Conservation (phyloP, 2,888 invertebrate species). For the Himalopsyche japonica region DNA sequence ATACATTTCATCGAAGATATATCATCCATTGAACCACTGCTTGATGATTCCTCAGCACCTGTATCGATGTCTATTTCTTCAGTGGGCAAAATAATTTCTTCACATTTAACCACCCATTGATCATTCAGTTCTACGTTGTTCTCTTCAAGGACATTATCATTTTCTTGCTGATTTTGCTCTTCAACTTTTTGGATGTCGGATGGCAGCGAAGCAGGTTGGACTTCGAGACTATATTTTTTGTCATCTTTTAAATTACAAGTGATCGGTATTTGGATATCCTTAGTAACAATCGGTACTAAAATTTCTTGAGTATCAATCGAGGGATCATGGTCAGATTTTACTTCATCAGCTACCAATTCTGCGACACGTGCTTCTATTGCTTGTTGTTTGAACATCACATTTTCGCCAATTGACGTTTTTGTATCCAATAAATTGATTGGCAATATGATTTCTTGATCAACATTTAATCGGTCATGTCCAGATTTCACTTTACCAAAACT, state of each 20-base stretch:
- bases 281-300: background rate
- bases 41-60: background rate
- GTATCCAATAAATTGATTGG: too few relatives aligned
- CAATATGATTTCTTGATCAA: too few relatives aligned
- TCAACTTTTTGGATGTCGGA: too few relatives aligned
- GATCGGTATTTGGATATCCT: background rate
- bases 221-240: background rate
- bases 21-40: background rate
- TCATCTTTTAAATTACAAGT: background rate
- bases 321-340: too few relatives aligned
- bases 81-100: background rate
- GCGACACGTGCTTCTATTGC: too few relatives aligned
- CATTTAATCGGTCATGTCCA: too few relatives aligned
- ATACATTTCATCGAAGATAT: background rate
- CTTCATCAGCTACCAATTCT: too few relatives aligned
- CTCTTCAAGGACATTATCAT: background rate
- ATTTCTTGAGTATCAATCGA: too few relatives aligned
- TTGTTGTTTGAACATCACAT: too few relatives aligned
- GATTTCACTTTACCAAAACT: too few relatives aligned
- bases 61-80: background rate
- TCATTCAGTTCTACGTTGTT: background rate
- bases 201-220: background rate
- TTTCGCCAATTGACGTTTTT: too few relatives aligned
- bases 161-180: background rate
- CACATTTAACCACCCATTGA: background rate